Conservation (phyloP, 2,113 vertebrate species). For the Brachirus orientalis region DNA sequence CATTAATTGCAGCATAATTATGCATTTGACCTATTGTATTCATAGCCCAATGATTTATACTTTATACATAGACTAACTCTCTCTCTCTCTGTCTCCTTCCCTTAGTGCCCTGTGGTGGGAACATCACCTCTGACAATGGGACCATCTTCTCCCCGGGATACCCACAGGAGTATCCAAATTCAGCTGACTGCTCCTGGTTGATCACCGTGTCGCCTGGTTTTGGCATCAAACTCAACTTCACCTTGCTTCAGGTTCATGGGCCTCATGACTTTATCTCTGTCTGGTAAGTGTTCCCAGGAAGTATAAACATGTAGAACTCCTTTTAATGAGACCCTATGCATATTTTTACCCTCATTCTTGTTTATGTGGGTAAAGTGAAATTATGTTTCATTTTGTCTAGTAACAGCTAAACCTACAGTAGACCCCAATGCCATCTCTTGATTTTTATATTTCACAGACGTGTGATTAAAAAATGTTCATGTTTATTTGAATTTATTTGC, state of each 20-base stretch:
- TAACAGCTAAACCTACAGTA: too few species aligned
- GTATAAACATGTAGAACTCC: not conserved
- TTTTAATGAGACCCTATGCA: too few species aligned
- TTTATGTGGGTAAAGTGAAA: too few species aligned
- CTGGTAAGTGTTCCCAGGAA: constrained; percentile 83
- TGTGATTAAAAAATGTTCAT: too few species aligned
- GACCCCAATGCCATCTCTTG: too few species aligned
- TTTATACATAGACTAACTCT: not conserved
- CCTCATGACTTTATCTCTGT: constrained; percentile 95
- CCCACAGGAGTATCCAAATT: constrained; percentile 92
- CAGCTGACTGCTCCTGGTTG: constrained; percentile 94
- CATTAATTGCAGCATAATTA: constrained; percentile 51
- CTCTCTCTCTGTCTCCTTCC: not conserved
- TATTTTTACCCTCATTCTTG: too few species aligned
- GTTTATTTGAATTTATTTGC: too few species aligned
- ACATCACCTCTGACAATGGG: constrained; percentile 92
- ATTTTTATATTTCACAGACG: too few species aligned
- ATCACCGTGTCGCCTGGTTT: constrained; percentile 90
- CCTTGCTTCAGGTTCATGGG: constrained; percentile 91
- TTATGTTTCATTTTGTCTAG: too few species aligned
- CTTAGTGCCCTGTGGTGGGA: constrained; percentile 93
- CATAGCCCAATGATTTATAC: constrained; percentile 38
- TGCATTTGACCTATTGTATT: constrained; percentile 46
- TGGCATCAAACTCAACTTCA: constrained; percentile 93
- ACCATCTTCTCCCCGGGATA: constrained; percentile 97